Conservation (phyloP, 2,888 invertebrate genomes). For the Hyles lineata region DNA sequence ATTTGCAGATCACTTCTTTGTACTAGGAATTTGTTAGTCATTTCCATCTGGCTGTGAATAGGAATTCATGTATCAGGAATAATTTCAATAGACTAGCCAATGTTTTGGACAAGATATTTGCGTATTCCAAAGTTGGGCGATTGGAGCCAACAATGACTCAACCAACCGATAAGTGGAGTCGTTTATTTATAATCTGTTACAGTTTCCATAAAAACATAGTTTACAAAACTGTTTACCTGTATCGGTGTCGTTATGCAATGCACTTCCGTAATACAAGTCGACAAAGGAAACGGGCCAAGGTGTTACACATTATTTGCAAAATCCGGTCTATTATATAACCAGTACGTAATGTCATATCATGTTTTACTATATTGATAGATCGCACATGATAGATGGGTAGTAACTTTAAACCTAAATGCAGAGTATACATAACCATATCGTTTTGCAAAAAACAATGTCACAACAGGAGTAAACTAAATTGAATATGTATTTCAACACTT, state of each 20-base stretch:
- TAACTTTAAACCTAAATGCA: no score
- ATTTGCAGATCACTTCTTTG: no score
- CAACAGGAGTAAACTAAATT: no score
- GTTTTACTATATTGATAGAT: not conserved
- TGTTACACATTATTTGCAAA: not conserved
- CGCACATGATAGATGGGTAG: not conserved
- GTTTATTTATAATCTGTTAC: not conserved
- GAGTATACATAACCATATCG: no score
- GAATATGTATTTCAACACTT: no score
- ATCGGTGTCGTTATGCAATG: not conserved
- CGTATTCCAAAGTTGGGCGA: not conserved
- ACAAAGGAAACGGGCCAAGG: not conserved
- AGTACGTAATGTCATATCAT: not conserved
- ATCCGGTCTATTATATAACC: slow-evolving; percentile 3
- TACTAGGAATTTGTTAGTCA: no score
- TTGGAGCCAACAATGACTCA: not conserved
- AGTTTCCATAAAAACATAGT: not conserved
- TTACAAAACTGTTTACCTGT: not conserved
- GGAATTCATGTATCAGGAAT: not conserved
- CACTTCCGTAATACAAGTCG: not conserved
- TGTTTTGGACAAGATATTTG: not conserved
- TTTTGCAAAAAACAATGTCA: no score
- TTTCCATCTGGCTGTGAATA: not conserved
- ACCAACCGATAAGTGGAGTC: not conserved
- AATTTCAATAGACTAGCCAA: not conserved